Evolutionary conservation across 2,113 vertebrate genomes (phyloP).

Genomic region (Sinocyclocheilus rhinocerous): DNA sequence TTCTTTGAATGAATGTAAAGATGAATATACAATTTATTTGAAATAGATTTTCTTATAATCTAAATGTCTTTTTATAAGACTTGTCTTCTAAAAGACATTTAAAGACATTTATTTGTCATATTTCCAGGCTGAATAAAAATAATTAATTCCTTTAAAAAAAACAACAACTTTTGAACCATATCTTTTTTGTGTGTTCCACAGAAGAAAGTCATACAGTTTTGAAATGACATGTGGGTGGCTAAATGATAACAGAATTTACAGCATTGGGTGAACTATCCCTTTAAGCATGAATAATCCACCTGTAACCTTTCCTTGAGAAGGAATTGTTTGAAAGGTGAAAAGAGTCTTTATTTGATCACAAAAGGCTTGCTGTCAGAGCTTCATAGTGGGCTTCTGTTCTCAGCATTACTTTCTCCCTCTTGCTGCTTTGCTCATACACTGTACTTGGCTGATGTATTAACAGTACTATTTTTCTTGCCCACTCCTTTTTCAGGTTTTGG

Average conservation of each 20-base stretch:
- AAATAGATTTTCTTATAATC: too few species aligned
- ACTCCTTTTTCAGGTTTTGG: conserved; percentile 48
- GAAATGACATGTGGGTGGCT: not conserved
- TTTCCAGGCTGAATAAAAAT: not conserved
- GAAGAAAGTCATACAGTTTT: not conserved
- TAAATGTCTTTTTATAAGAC: too few species aligned
- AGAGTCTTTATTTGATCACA: not conserved
- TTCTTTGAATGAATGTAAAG: too few species aligned
- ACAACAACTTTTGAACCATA: not conserved
- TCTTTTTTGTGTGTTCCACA: not conserved
- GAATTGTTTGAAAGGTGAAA: not conserved
- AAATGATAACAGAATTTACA: not conserved
- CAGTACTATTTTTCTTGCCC: conserved; percentile 51
- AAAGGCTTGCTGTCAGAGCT: not conserved
- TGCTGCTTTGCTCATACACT: conserved; percentile 5
- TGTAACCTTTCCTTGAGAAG: not conserved
- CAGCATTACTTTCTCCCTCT: not conserved
- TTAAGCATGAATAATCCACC: not conserved
- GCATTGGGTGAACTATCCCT: not conserved
- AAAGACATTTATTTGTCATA: too few species aligned
- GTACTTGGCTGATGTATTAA: conserved; percentile 28
- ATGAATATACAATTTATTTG: too few species aligned
- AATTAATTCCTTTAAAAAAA: too few species aligned
- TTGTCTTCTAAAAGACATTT: too few species aligned
- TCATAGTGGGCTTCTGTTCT: conserved; percentile 8